phyloP scores from a whole-genome alignment of 2,113 vertebrate species.

The Chloropsis hardwickii region DNA sequence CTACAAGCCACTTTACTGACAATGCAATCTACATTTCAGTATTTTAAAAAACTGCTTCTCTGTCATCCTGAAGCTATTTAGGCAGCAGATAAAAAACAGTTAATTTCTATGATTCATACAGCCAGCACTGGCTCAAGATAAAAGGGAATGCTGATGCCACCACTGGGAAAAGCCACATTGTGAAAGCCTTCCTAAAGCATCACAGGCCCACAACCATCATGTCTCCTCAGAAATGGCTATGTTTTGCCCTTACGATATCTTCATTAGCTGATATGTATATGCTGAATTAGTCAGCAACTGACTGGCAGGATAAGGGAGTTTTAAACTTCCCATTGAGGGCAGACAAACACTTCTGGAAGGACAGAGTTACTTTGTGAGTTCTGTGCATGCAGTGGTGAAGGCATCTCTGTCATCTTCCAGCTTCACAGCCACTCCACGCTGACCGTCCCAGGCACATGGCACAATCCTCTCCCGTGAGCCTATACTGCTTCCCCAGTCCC shows the following conservation, averaged over 20 bases:
- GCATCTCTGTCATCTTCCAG: not conserved
- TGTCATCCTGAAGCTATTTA: not conserved
- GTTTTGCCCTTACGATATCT: not conserved
- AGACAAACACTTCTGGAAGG: not conserved
- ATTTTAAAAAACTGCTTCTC: not conserved
- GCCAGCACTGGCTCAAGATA: not conserved
- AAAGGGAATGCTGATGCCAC: not conserved
- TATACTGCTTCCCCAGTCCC: not conserved
- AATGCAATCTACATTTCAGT: not conserved
- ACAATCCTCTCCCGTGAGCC: not conserved
- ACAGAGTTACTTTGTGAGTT: not conserved
- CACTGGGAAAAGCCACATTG: not conserved
- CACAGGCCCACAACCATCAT: not conserved
- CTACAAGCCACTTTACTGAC: not conserved
- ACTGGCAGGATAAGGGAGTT: not conserved
- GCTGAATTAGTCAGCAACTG: not conserved
- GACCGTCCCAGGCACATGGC: not conserved
- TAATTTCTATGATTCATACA: not conserved
- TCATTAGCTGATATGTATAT: not conserved
- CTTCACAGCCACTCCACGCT: not conserved
- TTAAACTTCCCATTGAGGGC: not conserved
- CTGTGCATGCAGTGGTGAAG: not conserved
- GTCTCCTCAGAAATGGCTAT: not conserved
- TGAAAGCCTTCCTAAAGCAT: not conserved
- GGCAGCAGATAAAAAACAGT: not conserved